Conservation (phyloP, 1,140 invertebrate species). For the Musca vetustissima region DNA sequence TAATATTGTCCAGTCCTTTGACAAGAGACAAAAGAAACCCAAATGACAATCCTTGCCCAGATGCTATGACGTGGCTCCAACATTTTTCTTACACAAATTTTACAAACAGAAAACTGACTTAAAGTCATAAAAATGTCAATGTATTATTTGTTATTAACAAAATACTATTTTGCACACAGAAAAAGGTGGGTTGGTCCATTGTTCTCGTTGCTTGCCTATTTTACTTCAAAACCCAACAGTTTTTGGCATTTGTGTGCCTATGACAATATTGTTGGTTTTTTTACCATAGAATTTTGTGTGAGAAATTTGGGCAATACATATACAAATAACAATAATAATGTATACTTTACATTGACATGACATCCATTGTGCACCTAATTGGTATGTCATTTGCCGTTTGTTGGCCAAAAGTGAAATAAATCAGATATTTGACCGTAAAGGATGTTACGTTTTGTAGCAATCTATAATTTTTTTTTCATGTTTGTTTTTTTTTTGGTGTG, state of each 20-base stretch:
- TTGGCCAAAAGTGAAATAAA: slow-evolving; percentile 12
- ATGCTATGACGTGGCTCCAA: too few relatives aligned
- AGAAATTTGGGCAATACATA: not conserved
- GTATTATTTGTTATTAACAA: not conserved
- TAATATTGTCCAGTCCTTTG: too few relatives aligned
- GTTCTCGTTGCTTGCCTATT: too few relatives aligned
- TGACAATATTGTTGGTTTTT: not conserved
- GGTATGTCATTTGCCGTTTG: slow-evolving; percentile 20
- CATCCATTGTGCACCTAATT: slow-evolving; percentile 23
- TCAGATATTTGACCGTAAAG: slow-evolving; percentile 19
- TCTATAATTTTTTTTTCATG: too few relatives aligned
- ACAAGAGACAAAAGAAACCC: too few relatives aligned
- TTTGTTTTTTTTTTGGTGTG: too few relatives aligned
- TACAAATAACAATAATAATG: slow-evolving; percentile 1
- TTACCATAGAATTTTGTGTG: not conserved
- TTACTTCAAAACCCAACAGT: not conserved
- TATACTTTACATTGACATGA: slow-evolving; percentile 14
- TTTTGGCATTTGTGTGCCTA: too few relatives aligned
- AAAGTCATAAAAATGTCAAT: slow-evolving; percentile 11
- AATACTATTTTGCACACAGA: not conserved
- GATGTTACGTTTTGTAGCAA: too few relatives aligned
- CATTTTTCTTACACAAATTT: too few relatives aligned
- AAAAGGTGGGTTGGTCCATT: not conserved
- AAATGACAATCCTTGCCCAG: too few relatives aligned
- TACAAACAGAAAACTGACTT: not conserved